These are phyloP conservation scores for Argyra leucocephala DNA, from an alignment of 2,888 invertebrate species.

Conservation along the genomic window DNA sequence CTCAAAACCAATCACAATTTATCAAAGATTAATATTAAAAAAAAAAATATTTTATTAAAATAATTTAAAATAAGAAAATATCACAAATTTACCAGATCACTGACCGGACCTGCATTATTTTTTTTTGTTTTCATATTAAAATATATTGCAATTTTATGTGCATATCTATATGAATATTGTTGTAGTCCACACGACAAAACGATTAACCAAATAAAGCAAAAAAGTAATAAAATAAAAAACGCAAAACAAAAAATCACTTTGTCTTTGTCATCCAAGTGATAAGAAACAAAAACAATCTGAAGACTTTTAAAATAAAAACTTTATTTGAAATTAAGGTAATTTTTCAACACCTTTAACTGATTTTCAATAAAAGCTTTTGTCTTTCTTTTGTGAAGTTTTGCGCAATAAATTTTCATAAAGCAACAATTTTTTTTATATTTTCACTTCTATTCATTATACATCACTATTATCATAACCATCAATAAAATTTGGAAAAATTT, in stretches of 20 bases:
- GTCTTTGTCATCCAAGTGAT: background rate
- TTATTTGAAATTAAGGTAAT: background rate
- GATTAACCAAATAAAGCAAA: background rate
- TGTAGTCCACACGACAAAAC: background rate
- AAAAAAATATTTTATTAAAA: too few species aligned
- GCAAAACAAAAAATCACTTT: background rate
- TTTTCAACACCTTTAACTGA: constrained; percentile 1
- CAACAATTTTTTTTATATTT: background rate
- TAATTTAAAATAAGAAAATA: too few species aligned
- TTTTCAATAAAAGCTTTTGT: background rate
- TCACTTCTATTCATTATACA: background rate
- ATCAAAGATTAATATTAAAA: too few species aligned
- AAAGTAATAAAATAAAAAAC: background rate
- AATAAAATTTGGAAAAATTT: background rate
- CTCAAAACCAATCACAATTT: too few species aligned
- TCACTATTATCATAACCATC: too few species aligned
- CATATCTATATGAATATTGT: background rate
- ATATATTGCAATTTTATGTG: background rate
- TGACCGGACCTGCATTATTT: too few species aligned
- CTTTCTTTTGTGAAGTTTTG: background rate
- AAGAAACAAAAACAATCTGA: background rate
- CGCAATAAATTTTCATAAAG: background rate
- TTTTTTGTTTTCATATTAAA: too few species aligned
- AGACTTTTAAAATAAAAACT: background rate
- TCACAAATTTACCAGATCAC: background rate